Evolutionary conservation across 1,140 invertebrate species (phyloP).

Genomic region (Agrypnia vestita): DNA sequence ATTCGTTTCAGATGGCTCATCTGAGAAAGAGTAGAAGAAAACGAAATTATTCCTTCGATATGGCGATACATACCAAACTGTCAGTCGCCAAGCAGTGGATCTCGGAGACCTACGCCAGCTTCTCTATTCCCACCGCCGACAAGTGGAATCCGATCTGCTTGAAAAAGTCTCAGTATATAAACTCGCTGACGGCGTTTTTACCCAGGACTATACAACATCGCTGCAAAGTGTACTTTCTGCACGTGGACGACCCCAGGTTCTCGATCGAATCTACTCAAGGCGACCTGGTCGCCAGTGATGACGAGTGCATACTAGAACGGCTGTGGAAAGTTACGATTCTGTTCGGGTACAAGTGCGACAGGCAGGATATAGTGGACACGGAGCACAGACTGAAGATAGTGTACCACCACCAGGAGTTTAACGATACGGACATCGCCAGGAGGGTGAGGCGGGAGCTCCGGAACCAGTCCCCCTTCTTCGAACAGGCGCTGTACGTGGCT

Average conservation of each 20-base stretch:
- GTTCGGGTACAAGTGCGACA: constrained; percentile 79
- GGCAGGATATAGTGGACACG: constrained; percentile 80
- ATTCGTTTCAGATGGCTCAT: constrained; percentile 57
- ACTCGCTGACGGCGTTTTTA: constrained; percentile 83
- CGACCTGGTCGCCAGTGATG: constrained; percentile 84
- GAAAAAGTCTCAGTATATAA: constrained; percentile 84
- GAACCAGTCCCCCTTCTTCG: constrained; percentile 89
- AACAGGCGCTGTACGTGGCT: constrained; percentile 87
- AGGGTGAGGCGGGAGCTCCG: constrained; percentile 83
- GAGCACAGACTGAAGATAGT: constrained; percentile 87
- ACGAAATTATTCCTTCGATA: constrained; percentile 69
- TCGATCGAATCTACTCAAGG: constrained; percentile 84
- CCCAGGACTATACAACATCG: constrained; percentile 81
- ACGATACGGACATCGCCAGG: constrained; percentile 84
- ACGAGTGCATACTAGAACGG: constrained; percentile 86
- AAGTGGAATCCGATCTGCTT: constrained; percentile 86
- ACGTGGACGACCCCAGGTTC: constrained; percentile 86
- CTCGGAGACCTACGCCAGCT: constrained; percentile 87
- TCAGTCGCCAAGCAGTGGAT: constrained; percentile 87
- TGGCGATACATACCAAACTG: constrained; percentile 73
- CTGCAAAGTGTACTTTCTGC: constrained; percentile 83
- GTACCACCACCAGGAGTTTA: constrained; percentile 86
- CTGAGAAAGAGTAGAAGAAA: constrained; percentile 54
- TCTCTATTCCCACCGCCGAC: constrained; percentile 85
- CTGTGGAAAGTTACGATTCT: constrained; percentile 86